Percentiles rank a stretch among this genome's conserved stretches.
Evolutionary conservation across 2,113 vertebrate genomes (phyloP).

Genomic region (Myanophis thanlyinensis): DNA sequence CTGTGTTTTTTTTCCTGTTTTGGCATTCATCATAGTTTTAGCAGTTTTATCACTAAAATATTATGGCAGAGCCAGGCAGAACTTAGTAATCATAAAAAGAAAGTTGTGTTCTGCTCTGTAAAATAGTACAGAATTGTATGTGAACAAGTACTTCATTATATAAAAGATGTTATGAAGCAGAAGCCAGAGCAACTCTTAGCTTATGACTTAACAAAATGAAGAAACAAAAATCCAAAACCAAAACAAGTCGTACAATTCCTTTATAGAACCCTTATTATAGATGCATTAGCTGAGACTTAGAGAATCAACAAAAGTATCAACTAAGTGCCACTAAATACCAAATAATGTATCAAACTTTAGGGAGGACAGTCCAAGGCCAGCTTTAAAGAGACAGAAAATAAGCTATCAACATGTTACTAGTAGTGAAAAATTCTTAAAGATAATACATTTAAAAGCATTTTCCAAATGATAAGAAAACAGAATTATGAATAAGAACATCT

Average conservation of each 20-base stretch:
- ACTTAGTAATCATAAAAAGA: not conserved
- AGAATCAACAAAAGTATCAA: constrained; percentile 8
- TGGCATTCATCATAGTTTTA: not conserved
- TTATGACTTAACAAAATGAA: constrained; percentile 16
- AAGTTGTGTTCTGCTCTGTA: not conserved
- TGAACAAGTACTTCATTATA: not conserved
- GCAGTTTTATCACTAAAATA: not conserved
- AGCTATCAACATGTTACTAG: constrained; percentile 20
- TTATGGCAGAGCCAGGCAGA: not conserved
- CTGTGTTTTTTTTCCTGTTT: not conserved
- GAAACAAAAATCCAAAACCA: constrained; percentile 12
- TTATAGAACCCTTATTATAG: constrained; percentile 10
- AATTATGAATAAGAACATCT: not conserved
- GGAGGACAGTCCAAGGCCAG: constrained; percentile 26
- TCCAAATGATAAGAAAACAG: constrained; percentile 3
- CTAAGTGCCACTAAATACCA: constrained; percentile 12
- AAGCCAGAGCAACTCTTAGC: not conserved
- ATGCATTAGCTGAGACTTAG: constrained; percentile 8
- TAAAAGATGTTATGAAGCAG: constrained; percentile 31
- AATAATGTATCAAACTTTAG: constrained; percentile 19
- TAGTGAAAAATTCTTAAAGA: constrained; percentile 21
- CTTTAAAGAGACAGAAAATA: constrained; percentile 32
- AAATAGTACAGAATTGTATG: not conserved
- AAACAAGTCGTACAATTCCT: constrained; percentile 14
- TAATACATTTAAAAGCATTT: constrained; percentile 3